Evolutionary conservation across 2,888 invertebrate genomes (phyloP).

Genomic region (Ryuthela nishihirai): DNA sequence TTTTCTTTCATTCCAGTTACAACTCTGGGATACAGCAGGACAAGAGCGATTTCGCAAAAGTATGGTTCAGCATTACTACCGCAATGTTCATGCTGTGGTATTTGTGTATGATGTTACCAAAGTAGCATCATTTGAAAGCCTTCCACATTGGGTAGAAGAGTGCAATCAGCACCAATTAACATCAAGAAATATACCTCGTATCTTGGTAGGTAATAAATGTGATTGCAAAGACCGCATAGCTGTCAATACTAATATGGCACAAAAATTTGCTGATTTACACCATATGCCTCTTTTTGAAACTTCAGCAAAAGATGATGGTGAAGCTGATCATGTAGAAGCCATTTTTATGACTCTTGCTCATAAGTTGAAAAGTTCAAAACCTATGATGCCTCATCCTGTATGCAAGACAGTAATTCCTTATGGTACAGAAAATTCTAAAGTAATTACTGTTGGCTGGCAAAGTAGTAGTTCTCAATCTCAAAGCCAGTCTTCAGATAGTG

Average conservation of each 20-base stretch:
- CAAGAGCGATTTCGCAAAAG: conserved; percentile 73
- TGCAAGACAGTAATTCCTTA: too few species aligned
- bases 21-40: conserved; percentile 72
- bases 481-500: too few species aligned
- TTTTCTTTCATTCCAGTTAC: conserved; percentile 57
- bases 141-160: conserved; percentile 72
- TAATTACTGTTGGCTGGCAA: too few species aligned
- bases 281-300: conserved; percentile 80
- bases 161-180: conserved; percentile 56
- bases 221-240: conserved; percentile 61
- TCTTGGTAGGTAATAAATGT: conserved; percentile 76
- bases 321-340: conserved; percentile 71
- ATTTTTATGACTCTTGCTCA: conserved; percentile 78
- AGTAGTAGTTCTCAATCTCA: too few species aligned
- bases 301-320: conserved; percentile 62
- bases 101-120: conserved; percentile 76
- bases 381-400: conserved; percentile 55
- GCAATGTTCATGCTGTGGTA: conserved; percentile 79
- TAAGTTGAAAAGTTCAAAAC: conserved; percentile 64
- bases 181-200: conserved; percentile 60
- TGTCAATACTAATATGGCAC: conserved; percentile 67
- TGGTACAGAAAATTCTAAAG: too few species aligned
- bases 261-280: conserved; percentile 66
- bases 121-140: conserved; percentile 60
- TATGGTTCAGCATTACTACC: conserved; percentile 78